phyloP scores from a whole-genome alignment of 1,140 invertebrate species.

The Bombus confusus region DNA sequence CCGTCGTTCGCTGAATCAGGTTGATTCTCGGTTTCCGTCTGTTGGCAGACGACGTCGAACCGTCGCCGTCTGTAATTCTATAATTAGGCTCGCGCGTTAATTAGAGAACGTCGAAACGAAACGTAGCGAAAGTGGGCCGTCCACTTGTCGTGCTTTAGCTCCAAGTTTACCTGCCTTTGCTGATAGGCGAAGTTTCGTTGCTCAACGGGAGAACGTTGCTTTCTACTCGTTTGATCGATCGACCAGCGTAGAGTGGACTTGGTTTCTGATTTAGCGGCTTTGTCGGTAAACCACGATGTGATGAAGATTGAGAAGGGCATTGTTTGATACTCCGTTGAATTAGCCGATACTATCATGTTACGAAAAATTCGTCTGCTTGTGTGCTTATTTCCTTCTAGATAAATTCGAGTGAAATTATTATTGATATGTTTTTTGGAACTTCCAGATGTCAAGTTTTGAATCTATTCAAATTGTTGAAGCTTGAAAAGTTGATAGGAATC shows the following conservation, averaged over 20 bases:
- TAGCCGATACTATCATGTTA: neutral
- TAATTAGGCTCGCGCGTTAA: conserved; percentile 34
- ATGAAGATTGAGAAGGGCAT: neutral
- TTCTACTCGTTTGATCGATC: conserved; percentile 17
- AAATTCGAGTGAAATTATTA: no score
- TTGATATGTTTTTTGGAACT: no score
- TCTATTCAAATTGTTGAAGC: no score
- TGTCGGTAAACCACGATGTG: neutral
- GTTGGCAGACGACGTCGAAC: conserved; percentile 5
- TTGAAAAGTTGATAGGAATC: no score
- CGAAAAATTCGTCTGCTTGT: no score
- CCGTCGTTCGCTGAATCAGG: neutral
- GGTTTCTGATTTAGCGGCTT: neutral
- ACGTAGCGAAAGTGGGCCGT: conserved; percentile 10
- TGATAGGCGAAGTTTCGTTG: neutral
- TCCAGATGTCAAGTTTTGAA: no score
- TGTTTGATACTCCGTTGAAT: neutral
- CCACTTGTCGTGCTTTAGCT: neutral
- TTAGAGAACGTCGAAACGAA: conserved; percentile 6
- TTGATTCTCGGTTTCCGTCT: conserved; percentile 16
- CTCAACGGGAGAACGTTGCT: neutral
- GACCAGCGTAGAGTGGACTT: neutral
- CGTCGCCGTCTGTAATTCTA: conserved; percentile 16
- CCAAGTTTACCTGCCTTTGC: neutral
- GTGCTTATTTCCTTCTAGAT: no score